phyloP scores from a whole-genome alignment of 2,797 vertebrate species.

The Myripristis murdjan region DNA sequence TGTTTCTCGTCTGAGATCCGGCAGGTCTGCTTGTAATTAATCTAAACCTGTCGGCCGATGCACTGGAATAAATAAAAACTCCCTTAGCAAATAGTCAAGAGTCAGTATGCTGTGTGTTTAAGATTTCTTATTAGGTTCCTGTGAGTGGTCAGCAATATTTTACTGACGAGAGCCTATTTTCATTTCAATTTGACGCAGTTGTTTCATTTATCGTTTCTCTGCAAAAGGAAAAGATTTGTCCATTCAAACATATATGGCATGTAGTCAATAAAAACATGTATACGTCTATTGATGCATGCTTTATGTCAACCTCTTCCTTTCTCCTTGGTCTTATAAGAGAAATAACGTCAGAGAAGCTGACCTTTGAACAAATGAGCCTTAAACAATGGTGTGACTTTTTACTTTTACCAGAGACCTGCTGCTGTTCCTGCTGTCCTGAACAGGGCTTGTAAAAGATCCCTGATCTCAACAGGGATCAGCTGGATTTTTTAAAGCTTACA shows the following conservation, averaged over 20 bases:
- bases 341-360: background rate
- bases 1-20: no score
- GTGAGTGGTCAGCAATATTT: background rate
- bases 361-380: background rate
- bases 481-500: no score
- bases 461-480: background rate
- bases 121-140: background rate
- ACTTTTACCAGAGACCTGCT: background rate
- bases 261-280: no score
- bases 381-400: background rate
- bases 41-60: background rate
- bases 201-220: background rate
- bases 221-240: background rate
- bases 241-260: no score
- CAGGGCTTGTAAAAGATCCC: background rate
- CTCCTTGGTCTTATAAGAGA: background rate
- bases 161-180: background rate
- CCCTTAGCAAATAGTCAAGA: slow-evolving; percentile 62
- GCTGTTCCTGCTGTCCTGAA: background rate
- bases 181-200: background rate
- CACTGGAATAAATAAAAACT: slow-evolving; percentile 52
- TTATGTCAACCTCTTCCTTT: background rate
- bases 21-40: background rate
- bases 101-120: slow-evolving; percentile 5
- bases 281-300: background rate